phyloP scores from a whole-genome alignment of 1,140 invertebrate genomes.

The Megalonaias nervosa region DNA sequence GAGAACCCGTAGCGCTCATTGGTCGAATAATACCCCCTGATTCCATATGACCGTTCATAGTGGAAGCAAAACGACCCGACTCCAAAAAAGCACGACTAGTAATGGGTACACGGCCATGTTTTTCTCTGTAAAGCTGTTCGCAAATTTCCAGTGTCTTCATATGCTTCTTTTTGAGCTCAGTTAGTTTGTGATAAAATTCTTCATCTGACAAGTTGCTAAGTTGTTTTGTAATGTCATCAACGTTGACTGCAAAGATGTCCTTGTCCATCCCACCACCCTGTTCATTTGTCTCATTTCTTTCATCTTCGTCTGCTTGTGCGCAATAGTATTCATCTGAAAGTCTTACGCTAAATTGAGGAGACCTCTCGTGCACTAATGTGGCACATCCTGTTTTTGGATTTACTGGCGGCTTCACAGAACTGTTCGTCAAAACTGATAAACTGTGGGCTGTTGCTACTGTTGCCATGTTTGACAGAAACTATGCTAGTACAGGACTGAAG shows the following conservation, averaged over 20 bases:
- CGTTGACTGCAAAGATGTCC: constrained; percentile 21
- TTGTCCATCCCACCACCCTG: constrained; percentile 14
- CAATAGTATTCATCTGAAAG: constrained; percentile 32
- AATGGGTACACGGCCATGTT: constrained; percentile 31
- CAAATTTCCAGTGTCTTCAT: constrained; percentile 65
- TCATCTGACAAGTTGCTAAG: constrained; percentile 57
- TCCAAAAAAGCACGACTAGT: background rate
- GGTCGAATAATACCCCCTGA: background rate
- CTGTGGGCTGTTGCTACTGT: constrained; percentile 69
- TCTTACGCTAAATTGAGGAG: constrained; percentile 23
- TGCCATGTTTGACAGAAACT: constrained; percentile 58
- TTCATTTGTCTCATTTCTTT: background rate
- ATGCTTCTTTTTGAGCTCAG: constrained; percentile 66
- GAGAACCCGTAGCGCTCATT: constrained; percentile 4
- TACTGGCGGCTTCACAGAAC: constrained; percentile 63
- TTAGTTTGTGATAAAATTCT: constrained; percentile 67
- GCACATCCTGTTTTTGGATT: constrained; percentile 61
- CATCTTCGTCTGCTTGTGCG: constrained; percentile 24
- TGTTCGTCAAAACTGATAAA: constrained; percentile 64
- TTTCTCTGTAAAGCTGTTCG: constrained; percentile 67
- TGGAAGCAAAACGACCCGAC: background rate
- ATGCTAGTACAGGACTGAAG: constrained; percentile 35
- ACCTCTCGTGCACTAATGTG: constrained; percentile 48
- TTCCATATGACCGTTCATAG: constrained; percentile 9
- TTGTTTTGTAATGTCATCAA: constrained; percentile 32